Base-by-base conservation (phyloP, 2,888 invertebrate species). In the Oligia latruncula region DNA sequence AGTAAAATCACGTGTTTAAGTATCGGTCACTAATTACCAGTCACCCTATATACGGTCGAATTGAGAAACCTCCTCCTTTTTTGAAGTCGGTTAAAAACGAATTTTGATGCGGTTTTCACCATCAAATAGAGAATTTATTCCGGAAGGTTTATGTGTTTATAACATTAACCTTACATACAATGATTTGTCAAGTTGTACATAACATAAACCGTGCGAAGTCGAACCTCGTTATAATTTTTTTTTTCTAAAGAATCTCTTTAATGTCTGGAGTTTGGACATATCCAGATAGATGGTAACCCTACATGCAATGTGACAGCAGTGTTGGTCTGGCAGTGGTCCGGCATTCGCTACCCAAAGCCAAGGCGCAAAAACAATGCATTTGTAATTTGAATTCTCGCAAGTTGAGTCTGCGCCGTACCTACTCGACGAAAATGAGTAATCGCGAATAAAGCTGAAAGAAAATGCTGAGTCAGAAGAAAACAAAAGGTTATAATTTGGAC, bases 401-500 rank as follows among this genome's bases (percentile, higher is more conserved):
- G 9, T 55, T 9, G 15, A 55, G 58, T 70, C 13, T 55, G 35
- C 52, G 46, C 35, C 3, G 35, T 70, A 65, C 35, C 3, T 70
- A 29, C 29, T 76, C 40, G n/a, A 62, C 23, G 77, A 40, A 13
- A 62, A 78, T 43, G 23, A 78, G 29, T 64, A 23, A 77, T 49
- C 49, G 15, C 13, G 23, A 49, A 29, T n/a, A 49, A 20, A 8
- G 17, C 9, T 55, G 0, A 65, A 65, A 29, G 20, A 40, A 77
- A 64, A 43, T n/a, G 35, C 46, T 65, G 4, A 67, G 4, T n/a
- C 15, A 15, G n/a, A n/a, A n/a, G 11, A 67, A 67, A 40, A 67
- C 29, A 43, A 43, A 23, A 6, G 20, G 2, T 40, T 40, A 23
- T 13, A 11, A 20, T 29, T 11, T 68, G 11, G 46, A 13, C 6